Evolutionary conservation across 2,113 vertebrate genomes (phyloP).

Genomic region (Ivindomyrus marchei): DNA sequence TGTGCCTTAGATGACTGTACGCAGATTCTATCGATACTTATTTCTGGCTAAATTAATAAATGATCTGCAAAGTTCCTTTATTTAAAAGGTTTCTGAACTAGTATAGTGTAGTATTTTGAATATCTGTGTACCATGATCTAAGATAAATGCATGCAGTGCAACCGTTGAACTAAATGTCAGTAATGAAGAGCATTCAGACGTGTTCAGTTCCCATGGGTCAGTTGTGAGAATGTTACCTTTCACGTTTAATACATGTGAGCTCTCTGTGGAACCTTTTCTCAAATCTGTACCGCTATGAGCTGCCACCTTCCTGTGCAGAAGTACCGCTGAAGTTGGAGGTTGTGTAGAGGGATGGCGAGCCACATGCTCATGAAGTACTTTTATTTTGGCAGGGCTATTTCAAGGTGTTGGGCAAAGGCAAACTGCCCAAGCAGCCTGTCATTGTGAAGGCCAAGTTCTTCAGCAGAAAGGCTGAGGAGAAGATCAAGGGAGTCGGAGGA

Average conservation of each 20-base stretch:
- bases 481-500: conserved; percentile 72
- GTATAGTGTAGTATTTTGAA: neutral
- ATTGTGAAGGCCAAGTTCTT: conserved; percentile 90
- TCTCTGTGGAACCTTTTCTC: neutral
- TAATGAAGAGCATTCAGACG: neutral
- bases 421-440: conserved; percentile 81
- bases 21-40: neutral
- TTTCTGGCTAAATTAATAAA: neutral
- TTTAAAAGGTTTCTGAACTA: neutral
- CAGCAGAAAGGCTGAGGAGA: conserved; percentile 77
- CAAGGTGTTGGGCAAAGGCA: conserved; percentile 85
- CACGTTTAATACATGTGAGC: neutral
- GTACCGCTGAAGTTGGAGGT: neutral
- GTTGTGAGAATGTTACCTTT: neutral
- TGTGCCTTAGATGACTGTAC: neutral
- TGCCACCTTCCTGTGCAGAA: neutral
- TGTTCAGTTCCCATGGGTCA: neutral
- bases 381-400: conserved; percentile 67
- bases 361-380: conserved; percentile 20
- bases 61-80: neutral
- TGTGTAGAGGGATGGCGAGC: neutral
- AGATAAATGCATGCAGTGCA: neutral
- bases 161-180: neutral
- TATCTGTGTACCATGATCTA: neutral
- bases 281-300: neutral